Conservation (phyloP, 2,888 invertebrate genomes). For the Dynastes maya region DNA sequence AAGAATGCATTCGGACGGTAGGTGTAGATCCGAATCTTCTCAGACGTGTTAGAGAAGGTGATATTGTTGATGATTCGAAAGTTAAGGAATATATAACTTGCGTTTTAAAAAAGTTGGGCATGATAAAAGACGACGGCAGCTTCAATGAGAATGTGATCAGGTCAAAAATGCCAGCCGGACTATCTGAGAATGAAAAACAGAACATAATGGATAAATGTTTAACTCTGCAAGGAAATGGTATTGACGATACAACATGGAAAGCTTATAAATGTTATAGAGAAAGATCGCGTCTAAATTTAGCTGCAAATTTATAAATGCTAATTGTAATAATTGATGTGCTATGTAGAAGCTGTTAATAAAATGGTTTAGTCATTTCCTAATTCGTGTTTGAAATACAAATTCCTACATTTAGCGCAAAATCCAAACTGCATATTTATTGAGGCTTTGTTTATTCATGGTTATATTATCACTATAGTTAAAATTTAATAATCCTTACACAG, state of each 20-base stretch:
- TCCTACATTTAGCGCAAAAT: too few relatives aligned
- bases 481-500: background rate
- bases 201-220: conserved; percentile 63
- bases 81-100: conserved; percentile 61
- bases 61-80: conserved; percentile 61
- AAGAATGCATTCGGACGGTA: conserved; percentile 62
- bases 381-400: too few relatives aligned
- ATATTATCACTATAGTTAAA: too few relatives aligned
- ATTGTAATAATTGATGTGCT: background rate
- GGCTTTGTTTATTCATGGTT: too few relatives aligned
- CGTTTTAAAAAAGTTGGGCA: conserved; percentile 52
- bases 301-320: conserved; percentile 9
- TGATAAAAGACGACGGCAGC: conserved; percentile 54
- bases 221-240: conserved; percentile 67
- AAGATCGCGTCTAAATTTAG: conserved; percentile 23
- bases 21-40: conserved; percentile 64
- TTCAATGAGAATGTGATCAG: conserved; percentile 44
- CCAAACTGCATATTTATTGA: too few relatives aligned
- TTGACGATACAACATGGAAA: conserved; percentile 53
- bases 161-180: conserved; percentile 13
- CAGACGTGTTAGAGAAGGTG: conserved; percentile 68
- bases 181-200: conserved; percentile 26
- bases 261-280: conserved; percentile 56
- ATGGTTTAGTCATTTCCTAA: background rate
- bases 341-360: conserved; percentile 20